These are phyloP conservation scores for Piprites chloris DNA, from an alignment of 2,113 vertebrate genomes.

Conservation along the genomic window DNA sequence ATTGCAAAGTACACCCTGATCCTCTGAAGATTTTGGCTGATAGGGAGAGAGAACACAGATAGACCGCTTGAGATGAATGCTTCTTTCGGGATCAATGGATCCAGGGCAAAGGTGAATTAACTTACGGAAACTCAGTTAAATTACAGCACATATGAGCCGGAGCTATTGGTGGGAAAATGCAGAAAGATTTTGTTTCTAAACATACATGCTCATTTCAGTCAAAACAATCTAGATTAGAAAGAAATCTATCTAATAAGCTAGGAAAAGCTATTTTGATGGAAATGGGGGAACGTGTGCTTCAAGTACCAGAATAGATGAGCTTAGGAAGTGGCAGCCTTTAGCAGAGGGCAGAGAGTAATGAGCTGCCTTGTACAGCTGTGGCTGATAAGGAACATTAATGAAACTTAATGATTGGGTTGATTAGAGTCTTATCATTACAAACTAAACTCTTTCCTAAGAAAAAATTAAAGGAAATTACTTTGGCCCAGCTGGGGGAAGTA, in stretches of 20 bases:
- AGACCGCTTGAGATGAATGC: background rate
- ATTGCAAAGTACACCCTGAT: background rate
- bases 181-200: background rate
- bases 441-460: background rate
- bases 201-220: background rate
- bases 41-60: background rate
- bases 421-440: background rate
- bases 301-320: background rate
- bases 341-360: background rate
- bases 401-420: background rate
- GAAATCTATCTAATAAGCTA: background rate
- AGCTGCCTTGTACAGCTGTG: background rate
- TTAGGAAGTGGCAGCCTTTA: background rate
- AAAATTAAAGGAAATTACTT: background rate
- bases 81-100: background rate
- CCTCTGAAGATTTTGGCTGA: background rate
- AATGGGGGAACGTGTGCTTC: background rate
- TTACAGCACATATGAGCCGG: background rate
- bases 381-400: background rate
- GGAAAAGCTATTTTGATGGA: background rate
- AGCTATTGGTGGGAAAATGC: background rate
- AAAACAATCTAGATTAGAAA: background rate
- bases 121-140: background rate
- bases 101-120: background rate
- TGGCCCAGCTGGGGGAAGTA: background rate